phyloP scores from a whole-genome alignment of 37 sponge, comb jelly and placozoan genomes.

The Oopsacas minuta region DNA sequence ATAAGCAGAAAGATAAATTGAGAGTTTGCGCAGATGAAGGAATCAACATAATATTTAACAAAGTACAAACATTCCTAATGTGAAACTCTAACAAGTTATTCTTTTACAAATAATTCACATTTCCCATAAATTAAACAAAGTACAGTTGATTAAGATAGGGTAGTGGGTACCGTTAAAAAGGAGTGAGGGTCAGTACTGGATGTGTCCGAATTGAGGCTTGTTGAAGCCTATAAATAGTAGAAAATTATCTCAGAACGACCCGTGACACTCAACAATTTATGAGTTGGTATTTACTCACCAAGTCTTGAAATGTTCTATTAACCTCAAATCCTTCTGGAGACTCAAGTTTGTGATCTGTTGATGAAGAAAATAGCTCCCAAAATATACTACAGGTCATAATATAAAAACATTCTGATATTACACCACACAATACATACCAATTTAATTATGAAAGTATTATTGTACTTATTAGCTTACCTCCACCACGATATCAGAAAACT shows the following conservation, averaged over 20 bases:
- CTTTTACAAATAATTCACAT: too few species aligned
- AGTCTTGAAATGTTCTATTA: neutral
- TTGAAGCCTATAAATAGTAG: neutral
- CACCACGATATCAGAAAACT: slow-evolving; percentile 11
- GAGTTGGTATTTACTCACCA: neutral
- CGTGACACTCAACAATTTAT: neutral
- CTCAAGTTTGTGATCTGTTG: slow-evolving; percentile 5
- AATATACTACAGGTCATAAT: neutral
- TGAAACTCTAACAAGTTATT: too few species aligned
- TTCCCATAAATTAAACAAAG: too few species aligned
- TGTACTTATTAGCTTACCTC: neutral
- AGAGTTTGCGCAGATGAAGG: too few species aligned
- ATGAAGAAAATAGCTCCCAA: slow-evolving; percentile 9
- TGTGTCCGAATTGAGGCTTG: neutral
- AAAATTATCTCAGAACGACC: too few species aligned
- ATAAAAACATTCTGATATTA: neutral
- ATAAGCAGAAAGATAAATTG: neutral
- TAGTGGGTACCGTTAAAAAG: neutral
- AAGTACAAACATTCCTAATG: too few species aligned
- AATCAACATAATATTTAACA: too few species aligned
- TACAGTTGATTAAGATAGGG: too few species aligned
- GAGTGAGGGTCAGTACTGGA: neutral
- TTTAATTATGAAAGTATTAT: neutral
- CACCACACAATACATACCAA: neutral
- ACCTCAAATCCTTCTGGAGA: slow-evolving; percentile 1